Conservation (phyloP, 2,797 vertebrate genomes). For the Peromyscus aztecus region DNA sequence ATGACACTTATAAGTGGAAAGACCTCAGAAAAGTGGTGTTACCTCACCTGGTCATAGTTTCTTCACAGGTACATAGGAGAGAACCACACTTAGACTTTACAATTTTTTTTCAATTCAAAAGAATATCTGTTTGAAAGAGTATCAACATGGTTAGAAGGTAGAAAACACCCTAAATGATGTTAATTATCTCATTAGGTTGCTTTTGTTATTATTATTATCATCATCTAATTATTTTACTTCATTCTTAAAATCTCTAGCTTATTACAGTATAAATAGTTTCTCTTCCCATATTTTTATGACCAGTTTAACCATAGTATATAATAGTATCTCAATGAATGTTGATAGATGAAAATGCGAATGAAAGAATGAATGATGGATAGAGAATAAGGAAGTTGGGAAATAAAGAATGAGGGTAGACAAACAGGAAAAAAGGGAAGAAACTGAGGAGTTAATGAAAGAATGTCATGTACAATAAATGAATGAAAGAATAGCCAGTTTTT, state of each 20-base stretch:
- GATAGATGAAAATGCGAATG: background rate
- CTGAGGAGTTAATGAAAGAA: background rate
- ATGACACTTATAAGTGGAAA: background rate
- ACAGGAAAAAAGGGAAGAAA: background rate
- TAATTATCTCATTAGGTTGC: background rate
- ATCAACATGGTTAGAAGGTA: background rate
- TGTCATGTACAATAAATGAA: slow-evolving; percentile 29
- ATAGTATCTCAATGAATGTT: background rate
- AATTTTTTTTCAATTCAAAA: slow-evolving; percentile 45
- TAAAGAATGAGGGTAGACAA: background rate
- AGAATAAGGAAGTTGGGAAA: background rate
- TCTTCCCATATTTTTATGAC: background rate
- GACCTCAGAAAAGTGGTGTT: background rate
- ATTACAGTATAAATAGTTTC: slow-evolving; percentile 18
- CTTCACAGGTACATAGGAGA: background rate
- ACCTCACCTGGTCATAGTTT: background rate
- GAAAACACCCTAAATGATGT: background rate
- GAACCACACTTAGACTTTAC: background rate
- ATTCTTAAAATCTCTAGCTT: slow-evolving; percentile 24
- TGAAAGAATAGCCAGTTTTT: slow-evolving; percentile 29
- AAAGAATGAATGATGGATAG: background rate
- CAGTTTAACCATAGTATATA: background rate
- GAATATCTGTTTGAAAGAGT: background rate
- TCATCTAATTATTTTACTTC: background rate
- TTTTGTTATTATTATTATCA: background rate